Evolutionary conservation across 2,888 invertebrate genomes (phyloP).

Genomic region (Nipponacmea schrenckii): DNA sequence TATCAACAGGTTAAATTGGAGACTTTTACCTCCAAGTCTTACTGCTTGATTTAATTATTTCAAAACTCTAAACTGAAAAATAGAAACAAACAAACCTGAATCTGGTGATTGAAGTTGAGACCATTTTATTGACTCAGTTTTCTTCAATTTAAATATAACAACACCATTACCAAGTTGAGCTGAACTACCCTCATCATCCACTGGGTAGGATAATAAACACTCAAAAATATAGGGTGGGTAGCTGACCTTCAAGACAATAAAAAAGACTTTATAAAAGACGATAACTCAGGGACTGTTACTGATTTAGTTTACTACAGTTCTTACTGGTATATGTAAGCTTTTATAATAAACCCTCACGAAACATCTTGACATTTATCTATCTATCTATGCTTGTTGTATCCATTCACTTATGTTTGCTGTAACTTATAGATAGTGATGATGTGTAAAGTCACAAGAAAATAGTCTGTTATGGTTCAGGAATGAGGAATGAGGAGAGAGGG

Average conservation of each 20-base stretch:
- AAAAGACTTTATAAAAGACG: neutral
- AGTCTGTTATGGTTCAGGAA: too few species aligned
- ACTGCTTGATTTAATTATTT: too few species aligned
- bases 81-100: conserved; percentile 38
- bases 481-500: too few species aligned
- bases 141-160: conserved; percentile 77
- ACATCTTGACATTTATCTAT: neutral
- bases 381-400: too few species aligned
- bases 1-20: too few species aligned
- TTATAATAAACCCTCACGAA: neutral
- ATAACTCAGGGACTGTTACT: too few species aligned
- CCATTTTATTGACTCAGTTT: conserved; percentile 70
- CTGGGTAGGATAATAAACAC: conserved; percentile 75
- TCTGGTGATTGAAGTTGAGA: conserved; percentile 51
- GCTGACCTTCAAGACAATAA: conserved; percentile 70
- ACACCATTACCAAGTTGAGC: conserved; percentile 75
- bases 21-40: too few species aligned
- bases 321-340: too few species aligned
- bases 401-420: too few species aligned
- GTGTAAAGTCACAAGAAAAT: too few species aligned
- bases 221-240: conserved; percentile 82
- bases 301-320: too few species aligned
- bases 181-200: conserved; percentile 75
- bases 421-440: too few species aligned
- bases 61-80: neutral